These are phyloP conservation scores for Pygoscelis antarcticus DNA, from an alignment of 2,113 vertebrate species.

Conservation along the genomic window DNA sequence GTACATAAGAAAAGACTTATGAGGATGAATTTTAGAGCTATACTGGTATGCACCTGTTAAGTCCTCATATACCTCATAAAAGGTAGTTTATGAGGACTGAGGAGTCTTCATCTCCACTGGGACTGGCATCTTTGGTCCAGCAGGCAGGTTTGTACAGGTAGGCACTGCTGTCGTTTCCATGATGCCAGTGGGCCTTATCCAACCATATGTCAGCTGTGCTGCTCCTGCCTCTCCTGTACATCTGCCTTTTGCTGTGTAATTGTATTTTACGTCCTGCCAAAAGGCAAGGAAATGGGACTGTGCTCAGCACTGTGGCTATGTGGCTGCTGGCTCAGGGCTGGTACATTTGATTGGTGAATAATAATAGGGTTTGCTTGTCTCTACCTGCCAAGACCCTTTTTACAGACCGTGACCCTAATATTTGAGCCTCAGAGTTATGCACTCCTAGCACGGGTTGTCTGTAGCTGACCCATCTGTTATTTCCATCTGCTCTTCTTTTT, in stretches of 20 bases:
- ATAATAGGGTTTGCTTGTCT: not conserved
- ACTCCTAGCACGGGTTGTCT: not conserved
- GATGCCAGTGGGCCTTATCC: not conserved
- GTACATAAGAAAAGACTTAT: not conserved
- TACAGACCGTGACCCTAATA: not conserved
- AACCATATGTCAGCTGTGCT: fast-evolving
- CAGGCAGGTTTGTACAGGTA: not conserved
- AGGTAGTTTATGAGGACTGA: not conserved
- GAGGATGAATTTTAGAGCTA: not conserved
- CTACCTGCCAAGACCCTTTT: not conserved
- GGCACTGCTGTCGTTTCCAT: not conserved
- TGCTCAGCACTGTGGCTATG: not conserved
- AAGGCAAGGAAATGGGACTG: not conserved
- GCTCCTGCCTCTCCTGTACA: not conserved
- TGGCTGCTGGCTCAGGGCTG: not conserved
- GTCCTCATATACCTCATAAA: not conserved
- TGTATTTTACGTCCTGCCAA: not conserved
- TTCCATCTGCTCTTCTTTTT: not conserved
- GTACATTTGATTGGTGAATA: not conserved
- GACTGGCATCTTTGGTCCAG: not conserved
- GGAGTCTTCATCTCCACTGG: not conserved
- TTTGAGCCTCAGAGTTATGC: not conserved
- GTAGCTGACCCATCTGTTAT: not conserved
- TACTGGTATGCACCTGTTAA: not conserved
- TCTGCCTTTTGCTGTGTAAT: not conserved